Evolutionary conservation across 2,797 vertebrate genomes (phyloP).

Genomic region (Catamblyrhynchus diadema): DNA sequence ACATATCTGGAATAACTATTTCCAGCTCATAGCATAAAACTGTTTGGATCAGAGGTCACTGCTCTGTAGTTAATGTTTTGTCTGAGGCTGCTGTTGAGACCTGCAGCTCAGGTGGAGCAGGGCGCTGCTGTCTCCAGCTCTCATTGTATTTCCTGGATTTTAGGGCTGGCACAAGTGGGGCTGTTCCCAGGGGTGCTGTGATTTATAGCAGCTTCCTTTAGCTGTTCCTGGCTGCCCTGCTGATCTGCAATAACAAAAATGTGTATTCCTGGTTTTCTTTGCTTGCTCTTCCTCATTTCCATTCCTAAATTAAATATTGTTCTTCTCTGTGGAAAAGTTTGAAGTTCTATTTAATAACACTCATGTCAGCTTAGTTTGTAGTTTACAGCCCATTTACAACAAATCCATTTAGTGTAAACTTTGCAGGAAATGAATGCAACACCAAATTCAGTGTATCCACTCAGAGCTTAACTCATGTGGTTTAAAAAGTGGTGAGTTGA

Average conservation of each 20-base stretch:
- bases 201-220: neutral
- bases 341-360: constrained; percentile 1
- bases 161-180: neutral
- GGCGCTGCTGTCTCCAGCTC: fast-evolving
- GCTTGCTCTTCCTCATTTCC: neutral
- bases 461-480: neutral
- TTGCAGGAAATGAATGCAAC: neutral
- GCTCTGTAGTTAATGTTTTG: neutral
- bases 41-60: neutral
- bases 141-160: neutral
- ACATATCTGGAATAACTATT: constrained; percentile 21
- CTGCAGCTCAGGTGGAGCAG: neutral
- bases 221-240: neutral
- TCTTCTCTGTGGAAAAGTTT: constrained; percentile 7
- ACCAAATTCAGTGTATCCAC: neutral
- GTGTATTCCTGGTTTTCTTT: neutral
- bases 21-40: neutral
- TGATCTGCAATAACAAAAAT: neutral
- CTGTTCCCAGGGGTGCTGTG: neutral
- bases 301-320: neutral
- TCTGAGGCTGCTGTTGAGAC: neutral
- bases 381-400: neutral
- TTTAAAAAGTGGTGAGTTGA: constrained; percentile 3
- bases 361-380: neutral
- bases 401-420: neutral